Conservation (phyloP, 2,797 vertebrate species). For the Huso huso region DNA sequence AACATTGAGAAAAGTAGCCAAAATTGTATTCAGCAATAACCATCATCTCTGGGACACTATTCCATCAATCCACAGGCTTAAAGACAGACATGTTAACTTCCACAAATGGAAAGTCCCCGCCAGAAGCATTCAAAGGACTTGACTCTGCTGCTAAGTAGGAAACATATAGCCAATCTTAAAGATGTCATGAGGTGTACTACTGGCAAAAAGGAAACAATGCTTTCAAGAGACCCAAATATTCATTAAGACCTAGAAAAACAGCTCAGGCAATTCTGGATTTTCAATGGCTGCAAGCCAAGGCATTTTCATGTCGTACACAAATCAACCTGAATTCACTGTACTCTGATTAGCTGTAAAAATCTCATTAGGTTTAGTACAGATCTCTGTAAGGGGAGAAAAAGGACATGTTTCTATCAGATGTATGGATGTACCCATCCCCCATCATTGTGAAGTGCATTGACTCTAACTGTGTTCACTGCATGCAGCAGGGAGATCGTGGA, state of each 20-base stretch:
- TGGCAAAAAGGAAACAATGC: neutral
- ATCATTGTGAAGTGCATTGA: neutral
- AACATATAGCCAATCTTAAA: conserved; percentile 1
- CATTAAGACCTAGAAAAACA: no score
- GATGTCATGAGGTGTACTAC: neutral
- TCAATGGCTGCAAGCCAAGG: conserved; percentile 5
- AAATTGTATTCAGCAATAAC: conserved; percentile 17
- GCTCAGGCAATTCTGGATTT: neutral
- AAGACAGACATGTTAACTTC: conserved; percentile 11
- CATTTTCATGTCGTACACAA: neutral
- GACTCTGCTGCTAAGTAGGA: conserved; percentile 2
- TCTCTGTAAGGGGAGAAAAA: neutral
- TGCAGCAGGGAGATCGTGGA: conserved; percentile 1
- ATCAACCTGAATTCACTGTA: neutral
- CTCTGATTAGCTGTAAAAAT: conserved; percentile 7
- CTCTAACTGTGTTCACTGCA: neutral
- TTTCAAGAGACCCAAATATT: neutral
- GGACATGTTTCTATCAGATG: neutral
- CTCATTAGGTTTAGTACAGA: neutral
- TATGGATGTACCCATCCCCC: no score
- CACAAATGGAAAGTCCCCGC: conserved; percentile 9
- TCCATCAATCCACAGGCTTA: conserved; percentile 16
- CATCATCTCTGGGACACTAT: conserved; percentile 18
- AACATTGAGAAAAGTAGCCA: conserved; percentile 6
- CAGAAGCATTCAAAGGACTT: conserved; percentile 4